These are phyloP conservation scores for Vidua macroura DNA, from an alignment of 2,113 vertebrate genomes.

Conservation along the genomic window DNA sequence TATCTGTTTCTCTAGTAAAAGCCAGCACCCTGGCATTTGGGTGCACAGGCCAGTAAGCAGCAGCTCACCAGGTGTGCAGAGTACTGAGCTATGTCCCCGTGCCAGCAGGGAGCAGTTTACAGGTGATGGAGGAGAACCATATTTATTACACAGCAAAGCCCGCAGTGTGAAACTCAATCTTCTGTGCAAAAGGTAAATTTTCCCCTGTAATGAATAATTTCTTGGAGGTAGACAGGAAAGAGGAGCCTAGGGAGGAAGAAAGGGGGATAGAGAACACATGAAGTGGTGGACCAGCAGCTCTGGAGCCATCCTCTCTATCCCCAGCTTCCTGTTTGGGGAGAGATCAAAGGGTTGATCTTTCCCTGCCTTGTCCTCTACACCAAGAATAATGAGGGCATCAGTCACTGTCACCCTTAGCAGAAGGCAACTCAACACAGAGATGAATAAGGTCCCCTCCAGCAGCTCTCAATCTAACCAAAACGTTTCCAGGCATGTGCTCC, in stretches of 20 bases:
- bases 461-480: not conserved
- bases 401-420: not conserved
- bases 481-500: not conserved
- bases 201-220: not conserved
- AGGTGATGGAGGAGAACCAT: not conserved
- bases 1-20: not conserved
- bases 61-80: not conserved
- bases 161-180: not conserved
- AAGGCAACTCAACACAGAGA: not conserved
- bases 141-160: not conserved
- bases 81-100: not conserved
- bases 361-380: not conserved
- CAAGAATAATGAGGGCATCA: not conserved
- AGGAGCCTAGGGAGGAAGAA: not conserved
- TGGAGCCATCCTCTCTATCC: not conserved
- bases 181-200: not conserved
- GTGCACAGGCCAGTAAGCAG: not conserved
- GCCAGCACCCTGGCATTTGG: rapidly evolving
- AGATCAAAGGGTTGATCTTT: not conserved
- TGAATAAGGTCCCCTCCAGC: not conserved
- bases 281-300: not conserved
- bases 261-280: rapidly evolving
- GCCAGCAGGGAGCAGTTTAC: not conserved
- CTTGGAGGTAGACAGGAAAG: not conserved
- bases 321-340: not conserved